Conservation (phyloP, 2,888 invertebrate species). For the Gryllus longicercus region DNA sequence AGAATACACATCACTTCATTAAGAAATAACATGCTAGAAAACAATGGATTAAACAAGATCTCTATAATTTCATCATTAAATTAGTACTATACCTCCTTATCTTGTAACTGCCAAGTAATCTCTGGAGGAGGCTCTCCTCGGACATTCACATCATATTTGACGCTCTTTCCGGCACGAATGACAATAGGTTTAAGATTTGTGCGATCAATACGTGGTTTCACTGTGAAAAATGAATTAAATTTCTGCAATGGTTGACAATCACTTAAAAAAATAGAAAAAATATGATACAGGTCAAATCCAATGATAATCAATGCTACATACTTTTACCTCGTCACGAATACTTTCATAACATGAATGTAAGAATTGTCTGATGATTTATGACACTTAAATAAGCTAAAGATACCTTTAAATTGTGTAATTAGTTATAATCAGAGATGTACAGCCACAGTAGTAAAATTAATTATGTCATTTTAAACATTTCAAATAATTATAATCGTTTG, state of each 20-base stretch:
- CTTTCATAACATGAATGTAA: too few species aligned
- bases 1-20: neutral
- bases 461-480: neutral
- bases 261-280: conserved; percentile 30
- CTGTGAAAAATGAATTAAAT: conserved; percentile 50
- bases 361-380: too few species aligned
- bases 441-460: neutral
- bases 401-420: too few species aligned
- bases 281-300: too few species aligned
- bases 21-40: neutral
- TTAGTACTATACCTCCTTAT: conserved; percentile 56
- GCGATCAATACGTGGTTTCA: conserved; percentile 95
- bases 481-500: conserved; percentile 18
- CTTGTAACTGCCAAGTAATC: conserved; percentile 84
- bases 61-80: too few species aligned
- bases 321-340: too few species aligned
- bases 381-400: too few species aligned
- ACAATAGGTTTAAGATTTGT: conserved; percentile 86
- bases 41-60: neutral
- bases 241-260: neutral
- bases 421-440: neutral
- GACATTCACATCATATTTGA: conserved; percentile 90
- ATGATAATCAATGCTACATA: too few species aligned
- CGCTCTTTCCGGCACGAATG: conserved; percentile 85
- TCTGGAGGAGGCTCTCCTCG: conserved; percentile 94